phyloP scores from a whole-genome alignment of 2,888 invertebrate species.

The Stomorhina lunata region DNA sequence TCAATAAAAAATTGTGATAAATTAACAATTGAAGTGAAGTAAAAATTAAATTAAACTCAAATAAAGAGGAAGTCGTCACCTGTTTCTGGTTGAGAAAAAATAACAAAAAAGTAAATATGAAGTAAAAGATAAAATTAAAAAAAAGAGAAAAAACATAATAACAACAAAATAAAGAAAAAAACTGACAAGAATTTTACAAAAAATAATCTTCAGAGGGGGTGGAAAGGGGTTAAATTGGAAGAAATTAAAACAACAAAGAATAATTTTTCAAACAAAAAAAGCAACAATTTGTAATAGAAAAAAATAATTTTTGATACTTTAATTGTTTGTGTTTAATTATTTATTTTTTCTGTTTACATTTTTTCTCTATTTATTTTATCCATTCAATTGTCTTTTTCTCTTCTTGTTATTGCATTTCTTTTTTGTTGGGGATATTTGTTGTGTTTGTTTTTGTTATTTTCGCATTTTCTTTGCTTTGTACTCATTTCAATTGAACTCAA shows the following conservation, averaged over 20 bases:
- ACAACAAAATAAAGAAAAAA: conserved; percentile 1
- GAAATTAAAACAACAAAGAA: no score
- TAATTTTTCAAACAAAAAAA: no score
- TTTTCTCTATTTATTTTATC: conserved; percentile 5
- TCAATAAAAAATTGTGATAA: background rate
- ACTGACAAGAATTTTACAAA: no score
- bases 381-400: background rate
- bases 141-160: background rate
- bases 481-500: no score
- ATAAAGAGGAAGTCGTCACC: background rate
- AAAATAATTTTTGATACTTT: no score
- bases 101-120: conserved; percentile 33
- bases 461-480: no score
- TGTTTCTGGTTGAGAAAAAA: background rate
- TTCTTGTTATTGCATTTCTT: conserved; percentile 25
- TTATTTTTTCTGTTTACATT: no score
- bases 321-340: no score
- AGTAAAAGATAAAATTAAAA: background rate
- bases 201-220: no score
- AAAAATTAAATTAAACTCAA: background rate
- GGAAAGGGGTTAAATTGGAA: no score
- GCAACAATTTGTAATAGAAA: no score
- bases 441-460: conserved; percentile 10
- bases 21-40: background rate
- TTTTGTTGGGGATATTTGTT: conserved; percentile 35